Evolutionary conservation across 2,113 vertebrate genomes (phyloP), one percentile per base, ranked within the genome.

Genomic region (Rissa tridactyla): DNA sequence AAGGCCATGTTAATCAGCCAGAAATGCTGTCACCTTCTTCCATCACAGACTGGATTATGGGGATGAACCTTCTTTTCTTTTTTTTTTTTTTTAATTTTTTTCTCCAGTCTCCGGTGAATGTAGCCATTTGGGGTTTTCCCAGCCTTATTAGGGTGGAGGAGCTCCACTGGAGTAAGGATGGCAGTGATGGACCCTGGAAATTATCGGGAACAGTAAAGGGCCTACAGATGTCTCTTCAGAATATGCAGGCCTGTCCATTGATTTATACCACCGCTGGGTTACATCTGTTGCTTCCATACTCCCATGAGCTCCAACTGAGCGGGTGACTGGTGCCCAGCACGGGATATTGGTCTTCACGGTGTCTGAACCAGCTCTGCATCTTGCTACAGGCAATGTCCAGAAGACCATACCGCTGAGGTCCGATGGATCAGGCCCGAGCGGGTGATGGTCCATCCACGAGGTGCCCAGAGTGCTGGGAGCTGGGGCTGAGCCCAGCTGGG

Each of bases 301-400:
- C 23, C 32, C 44, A 16, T 2, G 1, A n/a, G 25, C 22, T 95
- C 40, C 25, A 30, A 1, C 30, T 14, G 26, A 36, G 40, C 6
- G 1, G 29, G 16, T 64, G 58, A 6, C 6, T 1, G 2, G 13
- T 40, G 68, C 46, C 42, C 70, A 30, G 3, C 55, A 6, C 1
- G 4, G 20, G 18, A 9, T n/a, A 13, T 4, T 7, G 14, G 0
- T 42, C 32, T 76, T 61, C 23, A 13, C 0, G 0, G 6, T 23
- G 16, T 26, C 51, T 47, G 29, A 34, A 22, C 29, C 1, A 0
- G 3, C 30, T 54, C 40, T 8, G 11, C 40, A 6, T 18, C 80
- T 18, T 11, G 18, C n/a, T 46, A 26, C 22, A 26, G 51, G 34
- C 20, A 7, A 5, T 2, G 19, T 26, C 17, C 54, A 60, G 30